Evolutionary conservation across 1,140 invertebrate genomes (phyloP), one percentile per base, ranked within the genome.

Genomic region (Asobara japonica): DNA sequence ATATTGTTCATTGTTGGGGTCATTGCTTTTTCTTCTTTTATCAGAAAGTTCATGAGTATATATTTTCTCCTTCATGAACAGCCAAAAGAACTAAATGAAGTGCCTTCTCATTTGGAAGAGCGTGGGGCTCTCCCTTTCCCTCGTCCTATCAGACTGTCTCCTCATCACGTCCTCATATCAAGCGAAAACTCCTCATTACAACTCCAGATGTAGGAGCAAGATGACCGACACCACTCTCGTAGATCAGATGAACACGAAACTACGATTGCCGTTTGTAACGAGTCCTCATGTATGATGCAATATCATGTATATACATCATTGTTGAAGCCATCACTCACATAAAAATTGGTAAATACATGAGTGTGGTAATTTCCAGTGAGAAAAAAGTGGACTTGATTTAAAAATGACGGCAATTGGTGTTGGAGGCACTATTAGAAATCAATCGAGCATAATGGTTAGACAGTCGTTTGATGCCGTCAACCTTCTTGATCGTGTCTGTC

Each of bases 401-500:
- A 45, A 45, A 18, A 45, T 45, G 18, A 25, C 3, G 18, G 0
- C 2, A 22, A 25, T 25, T 11, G 51, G 51, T 25, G 51, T 25
- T 56, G 51, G 8, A 56, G 51, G 18, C 10, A 2, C 51, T 22
- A 56, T 56, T 56, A 56, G 51, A 56, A 56, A 25, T 56, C 51
- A 56, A 56, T 56, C 51, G 51, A 56, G 51, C n/a, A n/a, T 45
- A 56, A 56, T 56, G 20, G 51, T 25, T 56, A 25, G 18, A 56
- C 51, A 27, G 20, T 56, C 8, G n/a, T 22, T 25, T 56, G 51
- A 56, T 25, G 51, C 22, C 51, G 51, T 56, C 51, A 56, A 56
- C 51, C 51, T 56, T 56, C 25, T 22, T 56, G 51, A 56, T 56
- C 51, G 22, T 56, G 51, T 22, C 51, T 56, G 51, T 56, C 51